Conservation (phyloP, 2,797 vertebrate species). For the Neosilurus mollespiculum region DNA sequence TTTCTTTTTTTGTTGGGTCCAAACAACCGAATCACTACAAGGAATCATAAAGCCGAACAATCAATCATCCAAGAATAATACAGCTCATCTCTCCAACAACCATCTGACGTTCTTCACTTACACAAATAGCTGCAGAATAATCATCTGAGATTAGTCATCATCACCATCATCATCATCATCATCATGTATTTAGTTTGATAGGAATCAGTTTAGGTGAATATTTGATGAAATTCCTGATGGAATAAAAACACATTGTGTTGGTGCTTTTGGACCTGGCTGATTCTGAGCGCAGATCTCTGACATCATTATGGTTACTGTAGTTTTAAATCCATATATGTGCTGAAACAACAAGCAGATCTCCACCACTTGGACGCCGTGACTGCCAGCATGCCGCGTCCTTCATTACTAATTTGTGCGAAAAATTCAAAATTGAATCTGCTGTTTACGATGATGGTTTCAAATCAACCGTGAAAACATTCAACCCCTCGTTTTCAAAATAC, state of each 20-base stretch:
- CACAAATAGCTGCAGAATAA: background rate
- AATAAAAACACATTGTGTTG: background rate
- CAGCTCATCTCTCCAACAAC: background rate
- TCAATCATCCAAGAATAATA: background rate
- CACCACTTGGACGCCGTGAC: background rate
- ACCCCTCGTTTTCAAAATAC: too few species aligned
- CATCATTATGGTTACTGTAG: background rate
- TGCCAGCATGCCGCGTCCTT: background rate
- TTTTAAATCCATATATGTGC: background rate
- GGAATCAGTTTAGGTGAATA: background rate
- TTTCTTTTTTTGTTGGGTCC: too few species aligned
- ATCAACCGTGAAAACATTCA: too few species aligned
- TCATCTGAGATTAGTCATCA: background rate
- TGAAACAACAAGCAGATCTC: background rate
- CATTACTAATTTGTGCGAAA: too few species aligned
- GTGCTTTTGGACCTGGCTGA: background rate
- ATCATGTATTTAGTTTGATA: conserved; percentile 5
- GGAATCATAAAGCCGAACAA: background rate
- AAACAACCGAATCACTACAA: background rate
- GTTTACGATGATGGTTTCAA: too few species aligned
- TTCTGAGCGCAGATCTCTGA: background rate
- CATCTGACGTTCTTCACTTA: background rate
- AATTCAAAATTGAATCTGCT: too few species aligned
- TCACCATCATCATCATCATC: conserved; percentile 9
- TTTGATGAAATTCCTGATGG: background rate